These are phyloP conservation scores for Aphelinus certus DNA, from an alignment of 1,140 invertebrate species.

Conservation along the genomic window DNA sequence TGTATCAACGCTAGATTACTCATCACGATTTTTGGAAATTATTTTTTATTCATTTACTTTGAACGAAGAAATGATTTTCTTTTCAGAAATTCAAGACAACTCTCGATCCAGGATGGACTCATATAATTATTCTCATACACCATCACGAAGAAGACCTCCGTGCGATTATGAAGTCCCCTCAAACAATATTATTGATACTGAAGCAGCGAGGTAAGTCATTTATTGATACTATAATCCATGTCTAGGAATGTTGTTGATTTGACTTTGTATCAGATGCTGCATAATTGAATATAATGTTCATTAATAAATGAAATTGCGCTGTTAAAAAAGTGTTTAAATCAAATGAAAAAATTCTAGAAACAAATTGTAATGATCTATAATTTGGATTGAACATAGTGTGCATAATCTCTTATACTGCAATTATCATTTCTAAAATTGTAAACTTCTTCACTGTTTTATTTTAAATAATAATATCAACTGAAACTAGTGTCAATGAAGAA, in stretches of 20 bases:
- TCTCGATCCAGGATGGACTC: neutral
- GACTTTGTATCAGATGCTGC: too few relatives aligned
- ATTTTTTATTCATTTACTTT: neutral
- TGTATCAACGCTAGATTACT: neutral
- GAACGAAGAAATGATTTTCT: neutral
- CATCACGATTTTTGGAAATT: too few relatives aligned
- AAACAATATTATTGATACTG: slow-evolving; percentile 2
- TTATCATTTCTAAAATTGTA: too few relatives aligned
- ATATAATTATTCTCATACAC: neutral
- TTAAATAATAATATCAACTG: slow-evolving; percentile 7
- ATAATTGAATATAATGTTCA: too few relatives aligned
- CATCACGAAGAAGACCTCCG: slow-evolving; percentile 3
- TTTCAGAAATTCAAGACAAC: slow-evolving; percentile 18
- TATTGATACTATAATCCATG: too few relatives aligned
- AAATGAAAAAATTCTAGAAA: too few relatives aligned
- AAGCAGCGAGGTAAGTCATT: neutral
- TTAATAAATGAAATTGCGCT: neutral
- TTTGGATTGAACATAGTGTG: too few relatives aligned
- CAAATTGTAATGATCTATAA: too few relatives aligned
- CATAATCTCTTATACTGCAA: too few relatives aligned
- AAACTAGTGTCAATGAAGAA: slow-evolving; percentile 53
- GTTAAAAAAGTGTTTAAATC: slow-evolving; percentile 33
- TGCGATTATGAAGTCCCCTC: neutral
- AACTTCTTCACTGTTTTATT: too few relatives aligned
- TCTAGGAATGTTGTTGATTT: neutral